Base-by-base conservation (phyloP, 1,140 invertebrate species). In the Listronotus oregonensis region DNA sequence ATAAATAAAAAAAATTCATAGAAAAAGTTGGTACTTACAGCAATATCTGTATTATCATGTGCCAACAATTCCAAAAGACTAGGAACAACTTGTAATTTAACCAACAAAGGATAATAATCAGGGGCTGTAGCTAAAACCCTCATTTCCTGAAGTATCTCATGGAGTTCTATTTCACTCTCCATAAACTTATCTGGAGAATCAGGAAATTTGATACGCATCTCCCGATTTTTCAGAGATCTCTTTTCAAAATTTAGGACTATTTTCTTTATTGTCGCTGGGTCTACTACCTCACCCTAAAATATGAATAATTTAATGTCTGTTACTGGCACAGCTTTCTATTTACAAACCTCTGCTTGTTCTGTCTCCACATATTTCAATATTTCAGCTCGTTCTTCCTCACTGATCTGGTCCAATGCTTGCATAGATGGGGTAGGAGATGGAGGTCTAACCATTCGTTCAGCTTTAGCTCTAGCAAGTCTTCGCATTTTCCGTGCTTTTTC, bases 141-240 rank as follows among this genome's bases (percentile, higher is more conserved):
- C 75, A 99, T 85, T 77, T 99, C 94, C 82, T 98, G 90, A 64
- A 79, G 59, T 43, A 76, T 76, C 70, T 79, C 77, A 64, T 79
- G 78, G 0, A 79, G 54, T 64, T 79, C 78, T 8, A 99, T 82
- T 84, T 99, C 98, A 52, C 96, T 98, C 71, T 99, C 97, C 96
- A 99, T 98, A 81, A 99, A 99, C 80, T 97, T 97, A 77, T 98
- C 94, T 42, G 98, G 95, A 71, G 92, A 88, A 80, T 99, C 97
- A 3, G 96, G 92, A 82, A 96, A 99, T 80, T 99, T 99, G 0
- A 99, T 98, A 71, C 98, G 86, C 90, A 98, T 95, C 83, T 99
- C 97, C 78, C 97, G 92, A 79, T 99, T 99, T 80, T 91, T 95
- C 0, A 97, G 82, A 43, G 92, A 90, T 76, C 92, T 87, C 76